A percentile compares a stretch with the other conserved stretches of the same genome.
Evolutionary conservation across 2,797 vertebrate species (phyloP).

Genomic region (Anabas testudineus): DNA sequence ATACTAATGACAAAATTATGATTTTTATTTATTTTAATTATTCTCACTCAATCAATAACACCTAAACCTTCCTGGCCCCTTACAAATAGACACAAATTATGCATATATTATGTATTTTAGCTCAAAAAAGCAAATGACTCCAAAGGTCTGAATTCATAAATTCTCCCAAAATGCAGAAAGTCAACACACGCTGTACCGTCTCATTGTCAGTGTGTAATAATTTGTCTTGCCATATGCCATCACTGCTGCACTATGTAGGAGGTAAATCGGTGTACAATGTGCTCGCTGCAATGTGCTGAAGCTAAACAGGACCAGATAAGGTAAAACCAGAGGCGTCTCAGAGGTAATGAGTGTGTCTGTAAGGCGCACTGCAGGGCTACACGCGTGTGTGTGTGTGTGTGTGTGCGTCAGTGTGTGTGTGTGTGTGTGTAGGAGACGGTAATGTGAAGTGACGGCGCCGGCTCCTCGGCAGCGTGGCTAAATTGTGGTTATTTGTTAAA

Average conservation of each 20-base stretch:
- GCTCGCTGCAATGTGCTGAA: conserved; percentile 66
- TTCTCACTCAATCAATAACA: conserved; percentile 6
- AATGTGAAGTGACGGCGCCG: conserved; percentile 94
- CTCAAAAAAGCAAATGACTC: not conserved
- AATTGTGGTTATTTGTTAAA: conserved; percentile 98
- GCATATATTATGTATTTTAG: conserved; percentile 37
- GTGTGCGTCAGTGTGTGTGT: conserved; percentile 20
- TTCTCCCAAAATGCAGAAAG: conserved; percentile 8
- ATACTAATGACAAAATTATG: conserved; percentile 11
- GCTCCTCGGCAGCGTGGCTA: conserved; percentile 91
- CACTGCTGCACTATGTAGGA: conserved; percentile 64
- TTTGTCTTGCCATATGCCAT: conserved; percentile 64
- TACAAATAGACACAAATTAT: conserved; percentile 12
- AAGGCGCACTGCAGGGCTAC: conserved; percentile 68
- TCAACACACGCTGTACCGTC: conserved; percentile 38
- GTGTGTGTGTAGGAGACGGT: conserved; percentile 81
- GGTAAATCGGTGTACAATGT: conserved; percentile 66
- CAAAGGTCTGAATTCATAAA: conserved; percentile 25
- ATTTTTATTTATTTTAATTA: conserved; percentile 24
- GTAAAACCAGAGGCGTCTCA: conserved; percentile 74
- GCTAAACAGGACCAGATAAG: conserved; percentile 77
- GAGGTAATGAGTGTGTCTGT: conserved; percentile 80
- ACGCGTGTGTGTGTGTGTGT: conserved; percentile 17
- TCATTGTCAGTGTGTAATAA: conserved; percentile 63
- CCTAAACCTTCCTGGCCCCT: not conserved